Evolutionary conservation across 2,888 invertebrate species (phyloP).

Genomic region (Parnassius mnemosyne): DNA sequence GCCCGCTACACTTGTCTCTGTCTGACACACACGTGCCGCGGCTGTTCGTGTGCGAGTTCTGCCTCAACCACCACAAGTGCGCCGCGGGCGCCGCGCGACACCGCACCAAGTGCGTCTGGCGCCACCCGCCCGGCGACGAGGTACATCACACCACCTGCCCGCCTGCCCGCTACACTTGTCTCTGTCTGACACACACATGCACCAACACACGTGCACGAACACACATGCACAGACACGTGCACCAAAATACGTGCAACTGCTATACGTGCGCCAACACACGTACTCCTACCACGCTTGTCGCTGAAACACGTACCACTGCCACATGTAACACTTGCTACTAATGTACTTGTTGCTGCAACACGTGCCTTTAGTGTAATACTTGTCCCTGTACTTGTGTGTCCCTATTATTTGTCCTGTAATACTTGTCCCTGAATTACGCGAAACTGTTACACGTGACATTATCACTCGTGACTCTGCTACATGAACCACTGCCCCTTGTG

Average conservation of each 20-base stretch:
- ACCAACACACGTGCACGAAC: background rate
- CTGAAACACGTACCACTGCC: too few relatives aligned
- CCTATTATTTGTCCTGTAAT: too few relatives aligned
- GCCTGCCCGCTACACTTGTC: background rate
- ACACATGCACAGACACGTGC: too few relatives aligned
- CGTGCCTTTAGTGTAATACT: too few relatives aligned
- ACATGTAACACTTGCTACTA: too few relatives aligned
- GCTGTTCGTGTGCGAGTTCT: slow-evolving; percentile 97
- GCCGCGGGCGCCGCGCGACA: slow-evolving; percentile 92
- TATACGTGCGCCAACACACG: background rate
- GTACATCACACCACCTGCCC: background rate
- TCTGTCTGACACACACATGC: background rate
- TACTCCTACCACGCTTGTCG: too few relatives aligned
- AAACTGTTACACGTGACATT: too few relatives aligned
- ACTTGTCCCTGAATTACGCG: too few relatives aligned
- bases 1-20: background rate
- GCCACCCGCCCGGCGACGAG: slow-evolving; percentile 43
- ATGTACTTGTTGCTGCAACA: too few relatives aligned
- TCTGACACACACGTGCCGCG: slow-evolving; percentile 58
- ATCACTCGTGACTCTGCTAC: too few relatives aligned
- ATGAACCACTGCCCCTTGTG: too few relatives aligned
- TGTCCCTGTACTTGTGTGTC: too few relatives aligned
- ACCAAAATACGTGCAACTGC: background rate
- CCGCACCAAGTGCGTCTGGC: slow-evolving; percentile 95
- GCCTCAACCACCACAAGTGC: slow-evolving; percentile 95